Evolutionary conservation across 2,113 vertebrate species (phyloP).

Genomic region (Myrmecobius fasciatus): DNA sequence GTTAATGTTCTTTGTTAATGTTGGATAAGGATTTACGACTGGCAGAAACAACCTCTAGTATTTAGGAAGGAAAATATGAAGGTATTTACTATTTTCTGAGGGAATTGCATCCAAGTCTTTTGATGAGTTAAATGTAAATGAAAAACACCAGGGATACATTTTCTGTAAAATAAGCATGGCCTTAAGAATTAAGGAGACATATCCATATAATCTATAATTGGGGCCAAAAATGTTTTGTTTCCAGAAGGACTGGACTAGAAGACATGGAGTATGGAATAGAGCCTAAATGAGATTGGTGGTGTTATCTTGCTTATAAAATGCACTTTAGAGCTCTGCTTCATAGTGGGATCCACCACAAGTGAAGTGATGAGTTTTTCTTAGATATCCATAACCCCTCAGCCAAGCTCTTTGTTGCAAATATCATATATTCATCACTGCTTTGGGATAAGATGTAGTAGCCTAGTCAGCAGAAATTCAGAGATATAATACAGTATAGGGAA

Average conservation of each 20-base stretch:
- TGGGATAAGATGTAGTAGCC: not conserved
- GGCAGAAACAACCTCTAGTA: not conserved
- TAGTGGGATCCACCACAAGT: not conserved
- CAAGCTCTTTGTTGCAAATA: not conserved
- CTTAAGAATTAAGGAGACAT: constrained; percentile 28
- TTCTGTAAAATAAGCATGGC: constrained; percentile 7
- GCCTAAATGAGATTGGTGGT: not conserved
- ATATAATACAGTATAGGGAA: not conserved
- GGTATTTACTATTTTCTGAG: constrained; percentile 49
- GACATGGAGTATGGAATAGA: not conserved
- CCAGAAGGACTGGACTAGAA: not conserved
- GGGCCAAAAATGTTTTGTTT: not conserved
- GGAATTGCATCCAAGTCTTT: not conserved
- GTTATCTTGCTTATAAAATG: not conserved
- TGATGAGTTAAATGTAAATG: constrained; percentile 30
- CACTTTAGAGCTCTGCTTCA: not conserved
- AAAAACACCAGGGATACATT: constrained; percentile 25
- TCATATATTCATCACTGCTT: not conserved
- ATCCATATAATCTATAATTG: not conserved
- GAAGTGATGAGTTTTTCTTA: not conserved
- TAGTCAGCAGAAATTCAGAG: not conserved
- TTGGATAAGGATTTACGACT: constrained; percentile 1
- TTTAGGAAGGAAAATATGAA: constrained; percentile 33
- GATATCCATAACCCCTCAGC: not conserved
- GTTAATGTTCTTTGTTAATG: constrained; percentile 40